phyloP scores from a whole-genome alignment of 2,113 vertebrate species.

The Hiodon tergisus region DNA sequence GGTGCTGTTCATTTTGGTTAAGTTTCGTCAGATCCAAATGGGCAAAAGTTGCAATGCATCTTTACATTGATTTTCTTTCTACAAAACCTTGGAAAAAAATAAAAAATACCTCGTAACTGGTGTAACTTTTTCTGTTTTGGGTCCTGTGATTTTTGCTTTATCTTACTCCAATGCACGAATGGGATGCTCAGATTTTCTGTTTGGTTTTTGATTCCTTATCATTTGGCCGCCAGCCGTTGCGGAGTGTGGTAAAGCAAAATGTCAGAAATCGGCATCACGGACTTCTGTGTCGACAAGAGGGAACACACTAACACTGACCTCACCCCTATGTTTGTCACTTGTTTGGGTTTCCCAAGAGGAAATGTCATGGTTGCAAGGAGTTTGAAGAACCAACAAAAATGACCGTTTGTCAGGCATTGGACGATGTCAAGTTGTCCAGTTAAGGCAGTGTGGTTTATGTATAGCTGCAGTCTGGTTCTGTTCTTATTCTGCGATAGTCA shows the following conservation, averaged over 20 bases:
- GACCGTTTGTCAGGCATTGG: too few relatives aligned
- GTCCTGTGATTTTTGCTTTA: background rate
- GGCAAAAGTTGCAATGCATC: constrained; percentile 47
- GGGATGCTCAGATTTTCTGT: background rate
- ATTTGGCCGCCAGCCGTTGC: background rate
- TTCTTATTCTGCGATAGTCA: background rate
- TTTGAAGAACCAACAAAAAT: too few relatives aligned
- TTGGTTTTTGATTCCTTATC: background rate
- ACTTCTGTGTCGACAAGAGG: background rate
- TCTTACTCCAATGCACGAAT: background rate
- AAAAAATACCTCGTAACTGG: background rate
- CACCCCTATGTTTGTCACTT: background rate
- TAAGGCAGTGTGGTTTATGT: too few relatives aligned
- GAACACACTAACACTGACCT: background rate
- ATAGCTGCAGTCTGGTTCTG: background rate
- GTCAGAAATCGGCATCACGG: background rate
- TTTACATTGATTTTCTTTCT: background rate
- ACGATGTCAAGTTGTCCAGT: too few relatives aligned
- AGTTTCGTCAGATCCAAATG: constrained; percentile 9
- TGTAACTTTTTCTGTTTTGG: background rate
- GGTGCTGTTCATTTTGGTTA: background rate
- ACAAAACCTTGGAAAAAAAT: background rate
- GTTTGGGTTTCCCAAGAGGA: too few relatives aligned
- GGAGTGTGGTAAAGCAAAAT: background rate
- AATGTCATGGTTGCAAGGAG: too few relatives aligned